Base-by-base conservation (phyloP, 2,113 vertebrate species). In the Taxidea taxus region DNA sequence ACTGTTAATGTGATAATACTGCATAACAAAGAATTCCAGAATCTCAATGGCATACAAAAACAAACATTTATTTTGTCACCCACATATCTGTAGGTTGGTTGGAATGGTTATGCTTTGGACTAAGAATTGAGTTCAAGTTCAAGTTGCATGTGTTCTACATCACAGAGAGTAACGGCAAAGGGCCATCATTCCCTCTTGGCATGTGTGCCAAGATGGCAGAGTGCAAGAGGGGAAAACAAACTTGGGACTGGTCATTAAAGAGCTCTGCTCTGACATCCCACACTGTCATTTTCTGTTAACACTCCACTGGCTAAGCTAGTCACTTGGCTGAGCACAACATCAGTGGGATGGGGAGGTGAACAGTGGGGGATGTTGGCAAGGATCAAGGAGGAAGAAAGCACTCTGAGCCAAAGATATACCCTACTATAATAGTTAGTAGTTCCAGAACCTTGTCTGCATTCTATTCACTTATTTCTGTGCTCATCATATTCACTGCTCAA, bases 401-500 rank as follows among this genome's bases (percentile, higher is more conserved):
- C 51, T 86, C 49, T 56, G 82, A 54, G 49, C n/a, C 44, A 72
- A 6, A 18, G 39, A 56, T 42, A 37, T 13, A 34, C n/a, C 44
- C 51, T 70, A 11, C 7, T 77, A 42, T 16, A 81, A 25, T 7
- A 86, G 7, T 34, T 2, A 54, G 12, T 16, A 34, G 54, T 66
- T 74, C 27, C 47, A 83, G 80, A 87, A 51, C 2, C 9, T 3
- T 18, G 3, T 23, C 39, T 89, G 9, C 44, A 23, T 75, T 86
- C 54, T 94, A 49, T 72, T 94, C 39, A 80, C 18, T 94, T 74
- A 70, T 86, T 80, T 90, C 60, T 91, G 27, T 80, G 93, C 34
- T 80, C 72, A 68, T n/a, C 58, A 72, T 3, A 89, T 47, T 86
- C 80, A 89, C 34, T 64, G 66, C 12, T 78, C 25, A 85, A 92